A percentile compares a stretch with the other conserved stretches of the same genome.
Conservation (phyloP, 1,140 invertebrate genomes). For the Drosophila bocki region DNA sequence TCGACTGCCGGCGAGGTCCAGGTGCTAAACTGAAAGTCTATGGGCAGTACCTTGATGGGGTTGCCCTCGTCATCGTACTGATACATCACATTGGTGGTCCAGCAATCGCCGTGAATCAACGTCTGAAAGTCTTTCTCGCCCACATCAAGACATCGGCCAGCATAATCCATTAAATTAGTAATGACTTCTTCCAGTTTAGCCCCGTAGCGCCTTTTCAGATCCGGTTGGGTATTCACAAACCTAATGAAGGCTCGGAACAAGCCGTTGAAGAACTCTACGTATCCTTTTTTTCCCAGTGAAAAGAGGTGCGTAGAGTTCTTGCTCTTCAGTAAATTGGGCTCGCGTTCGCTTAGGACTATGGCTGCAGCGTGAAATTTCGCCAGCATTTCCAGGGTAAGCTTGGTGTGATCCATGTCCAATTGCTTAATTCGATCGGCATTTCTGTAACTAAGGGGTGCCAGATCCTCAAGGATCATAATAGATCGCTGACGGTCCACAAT, state of each 20-base stretch:
- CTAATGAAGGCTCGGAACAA: slow-evolving; percentile 42
- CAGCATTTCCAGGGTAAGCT: slow-evolving; percentile 85
- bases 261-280: slow-evolving; percentile 14
- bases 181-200: slow-evolving; percentile 46
- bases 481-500: slow-evolving; percentile 51
- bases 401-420: slow-evolving; percentile 85
- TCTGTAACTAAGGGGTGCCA: slow-evolving; percentile 85
- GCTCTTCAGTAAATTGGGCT: slow-evolving; percentile 29
- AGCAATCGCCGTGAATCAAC: slow-evolving; percentile 88
- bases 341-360: slow-evolving; percentile 33
- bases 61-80: slow-evolving; percentile 85
- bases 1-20: slow-evolving; percentile 59
- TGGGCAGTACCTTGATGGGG: slow-evolving; percentile 80
- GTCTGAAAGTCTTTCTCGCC: slow-evolving; percentile 86
- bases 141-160: slow-evolving; percentile 46
- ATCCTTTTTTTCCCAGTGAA: slow-evolving; percentile 21
- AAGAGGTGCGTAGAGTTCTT: slow-evolving; percentile 44
- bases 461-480: slow-evolving; percentile 85
- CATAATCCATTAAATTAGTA: slow-evolving; percentile 58
- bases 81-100: slow-evolving; percentile 89
- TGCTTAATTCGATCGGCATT: slow-evolving; percentile 86
- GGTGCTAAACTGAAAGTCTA: slow-evolving; percentile 74
- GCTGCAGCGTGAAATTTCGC: slow-evolving; percentile 86
- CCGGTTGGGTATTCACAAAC: slow-evolving; percentile 34
- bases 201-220: slow-evolving; percentile 47